These are phyloP conservation scores for Porites rus DNA, from an alignment of 92 coral and sea anemone species.

Conservation along the genomic window DNA sequence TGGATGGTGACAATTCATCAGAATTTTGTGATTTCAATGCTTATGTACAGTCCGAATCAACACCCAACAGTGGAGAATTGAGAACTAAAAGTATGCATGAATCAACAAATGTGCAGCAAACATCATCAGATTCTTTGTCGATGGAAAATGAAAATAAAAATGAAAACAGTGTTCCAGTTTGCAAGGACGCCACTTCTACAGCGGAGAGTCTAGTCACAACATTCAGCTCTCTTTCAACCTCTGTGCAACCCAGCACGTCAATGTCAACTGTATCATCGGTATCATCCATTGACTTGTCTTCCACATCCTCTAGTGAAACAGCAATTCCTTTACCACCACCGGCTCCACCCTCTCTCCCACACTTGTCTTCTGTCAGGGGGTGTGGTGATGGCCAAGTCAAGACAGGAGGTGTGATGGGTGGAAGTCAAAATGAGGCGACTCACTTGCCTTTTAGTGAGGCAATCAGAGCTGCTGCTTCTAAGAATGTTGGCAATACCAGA, in stretches of 20 bases:
- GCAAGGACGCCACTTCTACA: conserved; percentile 7
- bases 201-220: conserved; percentile 28
- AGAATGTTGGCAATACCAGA: neutral
- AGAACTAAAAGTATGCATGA: conserved; percentile 1
- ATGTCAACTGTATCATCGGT: conserved; percentile 40
- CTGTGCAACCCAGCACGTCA: conserved; percentile 40
- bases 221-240: conserved; percentile 41
- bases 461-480: conserved; percentile 54
- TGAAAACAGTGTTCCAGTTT: neutral
- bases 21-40: neutral
- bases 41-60: neutral
- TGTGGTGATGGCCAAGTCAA: conserved; percentile 40
- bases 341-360: conserved; percentile 61
- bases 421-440: conserved; percentile 46
- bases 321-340: conserved; percentile 42
- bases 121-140: neutral
- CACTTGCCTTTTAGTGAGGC: conserved; percentile 63
- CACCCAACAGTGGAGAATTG: neutral
- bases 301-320: neutral
- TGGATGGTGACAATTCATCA: neutral
- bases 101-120: conserved; percentile 1
- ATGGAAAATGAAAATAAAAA: neutral
- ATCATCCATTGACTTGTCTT: neutral
- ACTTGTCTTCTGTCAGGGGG: conserved; percentile 39
- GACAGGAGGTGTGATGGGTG: conserved; percentile 86